Conservation (phyloP, 1,140 invertebrate species). For the Ceratosolen solmsi region DNA sequence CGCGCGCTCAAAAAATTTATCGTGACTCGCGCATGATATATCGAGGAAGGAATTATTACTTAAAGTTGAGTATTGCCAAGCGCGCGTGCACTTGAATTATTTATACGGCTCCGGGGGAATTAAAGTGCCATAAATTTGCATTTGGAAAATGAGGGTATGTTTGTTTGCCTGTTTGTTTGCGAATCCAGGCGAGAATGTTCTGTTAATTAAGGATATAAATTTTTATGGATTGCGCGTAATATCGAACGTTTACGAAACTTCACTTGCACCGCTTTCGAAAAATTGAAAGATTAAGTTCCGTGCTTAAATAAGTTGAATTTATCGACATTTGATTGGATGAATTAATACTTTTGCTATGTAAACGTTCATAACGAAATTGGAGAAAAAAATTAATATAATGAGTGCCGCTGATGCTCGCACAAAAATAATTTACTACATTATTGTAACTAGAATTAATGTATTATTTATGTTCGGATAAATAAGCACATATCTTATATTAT, state of each 20-base stretch:
- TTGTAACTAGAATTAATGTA: neutral
- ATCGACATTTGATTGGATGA: constrained; percentile 7
- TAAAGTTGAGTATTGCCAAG: constrained; percentile 9
- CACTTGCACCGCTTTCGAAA: constrained; percentile 15
- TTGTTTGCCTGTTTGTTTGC: constrained; percentile 5
- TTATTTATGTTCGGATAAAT: neutral
- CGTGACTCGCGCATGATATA: constrained; percentile 26
- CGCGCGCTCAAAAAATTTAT: constrained; percentile 22
- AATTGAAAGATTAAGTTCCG: constrained; percentile 9
- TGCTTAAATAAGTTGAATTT: neutral
- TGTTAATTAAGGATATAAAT: constrained; percentile 36
- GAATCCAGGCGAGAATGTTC: neutral
- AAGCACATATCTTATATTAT: neutral
- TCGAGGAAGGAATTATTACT: constrained; percentile 18
- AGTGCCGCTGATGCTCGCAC: no score
- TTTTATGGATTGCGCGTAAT: constrained; percentile 20
- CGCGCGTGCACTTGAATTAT: constrained; percentile 22
- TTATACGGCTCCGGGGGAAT: constrained; percentile 23
- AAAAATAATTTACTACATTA: no score
- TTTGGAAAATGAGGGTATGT: constrained; percentile 19
- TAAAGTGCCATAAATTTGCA: constrained; percentile 33
- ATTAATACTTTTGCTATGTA: neutral
- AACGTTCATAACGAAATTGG: neutral
- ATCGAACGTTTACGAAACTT: constrained; percentile 23
- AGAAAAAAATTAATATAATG: neutral